phyloP scores from a whole-genome alignment of 2,797 vertebrate species.

The Helicolenus hilgendorfi region DNA sequence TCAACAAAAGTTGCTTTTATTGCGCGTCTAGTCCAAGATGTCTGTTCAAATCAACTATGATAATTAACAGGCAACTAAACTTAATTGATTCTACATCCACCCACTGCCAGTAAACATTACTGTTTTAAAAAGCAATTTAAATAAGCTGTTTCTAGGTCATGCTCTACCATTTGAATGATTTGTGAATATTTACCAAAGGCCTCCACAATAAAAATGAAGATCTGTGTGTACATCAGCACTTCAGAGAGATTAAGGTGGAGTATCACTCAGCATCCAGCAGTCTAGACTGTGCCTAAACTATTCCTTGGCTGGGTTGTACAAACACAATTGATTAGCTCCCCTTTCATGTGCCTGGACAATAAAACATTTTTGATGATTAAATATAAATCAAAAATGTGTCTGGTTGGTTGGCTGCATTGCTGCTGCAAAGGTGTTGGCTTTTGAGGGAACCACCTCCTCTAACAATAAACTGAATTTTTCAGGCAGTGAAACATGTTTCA shows the following conservation, averaged over 20 bases:
- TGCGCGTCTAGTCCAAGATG: slow-evolving; percentile 2
- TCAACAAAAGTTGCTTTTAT: slow-evolving; percentile 33
- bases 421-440: not conserved
- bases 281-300: not conserved
- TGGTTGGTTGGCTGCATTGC: not conserved
- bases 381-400: slow-evolving; percentile 1
- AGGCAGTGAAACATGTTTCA: not conserved
- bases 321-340: slow-evolving; percentile 24
- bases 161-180: not conserved
- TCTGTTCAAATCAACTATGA: not conserved
- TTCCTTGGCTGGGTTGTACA: not conserved
- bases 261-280: not conserved
- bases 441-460: not conserved
- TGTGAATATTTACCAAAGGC: not conserved
- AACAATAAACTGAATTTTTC: not conserved
- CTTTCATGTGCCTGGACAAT: not conserved
- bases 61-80: slow-evolving; percentile 21
- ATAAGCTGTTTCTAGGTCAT: not conserved
- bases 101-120: not conserved
- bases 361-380: slow-evolving; percentile 12
- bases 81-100: slow-evolving; percentile 23
- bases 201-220: not conserved
- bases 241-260: not conserved
- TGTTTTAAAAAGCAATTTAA: slow-evolving; percentile 14
- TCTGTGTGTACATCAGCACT: not conserved